Percentiles rank a stretch among this genome's conserved stretches.
Evolutionary conservation across 2,113 vertebrate genomes (phyloP).

Genomic region (Ctenodactylus gundi): DNA sequence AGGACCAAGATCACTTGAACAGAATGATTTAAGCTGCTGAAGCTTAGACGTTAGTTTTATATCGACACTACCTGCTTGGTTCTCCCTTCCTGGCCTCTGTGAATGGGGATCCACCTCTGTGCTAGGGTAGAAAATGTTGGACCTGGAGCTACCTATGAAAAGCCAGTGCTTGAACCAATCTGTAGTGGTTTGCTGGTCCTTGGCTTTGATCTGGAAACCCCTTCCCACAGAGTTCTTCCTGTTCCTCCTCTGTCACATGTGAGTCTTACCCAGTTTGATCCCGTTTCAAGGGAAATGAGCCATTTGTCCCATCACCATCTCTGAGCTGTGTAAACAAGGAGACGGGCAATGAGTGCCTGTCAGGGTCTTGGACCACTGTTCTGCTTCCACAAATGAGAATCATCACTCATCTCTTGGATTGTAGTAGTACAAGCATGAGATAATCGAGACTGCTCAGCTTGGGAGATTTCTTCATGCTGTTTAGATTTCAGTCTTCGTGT

Average conservation of each 20-base stretch:
- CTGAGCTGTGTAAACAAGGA: slow-evolving; percentile 74
- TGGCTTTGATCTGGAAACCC: slow-evolving; percentile 54
- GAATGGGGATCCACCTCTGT: not conserved
- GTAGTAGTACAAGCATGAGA: slow-evolving; percentile 52
- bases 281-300: slow-evolving; percentile 73
- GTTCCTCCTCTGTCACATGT: slow-evolving; percentile 28
- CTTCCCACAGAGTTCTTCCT: slow-evolving; percentile 29
- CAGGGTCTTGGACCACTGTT: slow-evolving; percentile 42
- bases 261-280: slow-evolving; percentile 56
- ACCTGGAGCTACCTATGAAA: not conserved
- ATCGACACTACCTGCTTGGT: not conserved
- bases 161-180: not conserved
- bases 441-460: slow-evolving; percentile 64
- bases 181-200: not conserved
- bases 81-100: not conserved
- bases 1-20: not conserved
- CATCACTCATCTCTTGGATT: slow-evolving; percentile 71
- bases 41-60: not conserved
- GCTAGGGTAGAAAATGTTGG: not conserved
- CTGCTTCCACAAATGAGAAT: slow-evolving; percentile 59
- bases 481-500: slow-evolving; percentile 70
- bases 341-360: slow-evolving; percentile 59
- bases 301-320: slow-evolving; percentile 71
- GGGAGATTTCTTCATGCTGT: slow-evolving; percentile 72
- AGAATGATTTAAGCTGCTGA: not conserved